Evolutionary conservation across 2,888 invertebrate genomes (phyloP).

Genomic region (Apantesis nais): DNA sequence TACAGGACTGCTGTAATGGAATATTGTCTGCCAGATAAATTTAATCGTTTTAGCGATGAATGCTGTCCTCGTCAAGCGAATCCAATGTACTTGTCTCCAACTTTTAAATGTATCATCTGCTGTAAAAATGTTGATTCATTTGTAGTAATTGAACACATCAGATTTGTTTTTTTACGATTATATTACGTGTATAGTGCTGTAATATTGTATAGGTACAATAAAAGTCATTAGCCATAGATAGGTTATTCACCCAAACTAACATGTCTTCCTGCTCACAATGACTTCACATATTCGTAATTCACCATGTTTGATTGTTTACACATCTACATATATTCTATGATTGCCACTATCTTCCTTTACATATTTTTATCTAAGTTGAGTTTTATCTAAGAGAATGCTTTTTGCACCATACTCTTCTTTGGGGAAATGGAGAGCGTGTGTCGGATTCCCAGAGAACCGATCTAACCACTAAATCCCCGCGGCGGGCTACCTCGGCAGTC

Average conservation of each 20-base stretch:
- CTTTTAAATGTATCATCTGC: not conserved
- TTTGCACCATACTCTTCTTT: too few relatives aligned
- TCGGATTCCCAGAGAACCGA: too few relatives aligned
- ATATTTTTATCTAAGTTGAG: too few relatives aligned
- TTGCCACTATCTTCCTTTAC: too few relatives aligned
- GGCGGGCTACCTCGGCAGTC: too few relatives aligned
- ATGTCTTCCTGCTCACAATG: constrained; percentile 23
- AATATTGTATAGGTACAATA: not conserved
- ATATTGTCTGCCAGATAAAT: too few relatives aligned
- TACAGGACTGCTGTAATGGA: too few relatives aligned
- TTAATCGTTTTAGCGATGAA: too few relatives aligned
- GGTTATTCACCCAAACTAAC: constrained; percentile 30
- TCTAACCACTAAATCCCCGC: too few relatives aligned
- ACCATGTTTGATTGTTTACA: constrained; percentile 33
- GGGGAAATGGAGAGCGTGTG: too few relatives aligned
- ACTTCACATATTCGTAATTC: constrained; percentile 12
- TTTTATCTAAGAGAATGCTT: too few relatives aligned
- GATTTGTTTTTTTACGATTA: not conserved
- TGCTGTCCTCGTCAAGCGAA: not conserved
- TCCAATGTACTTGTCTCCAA: not conserved
- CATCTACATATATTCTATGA: too few relatives aligned
- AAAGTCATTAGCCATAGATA: constrained; percentile 11
- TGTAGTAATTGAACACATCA: not conserved
- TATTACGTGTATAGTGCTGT: not conserved
- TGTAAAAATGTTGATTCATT: not conserved